Evolutionary conservation across 2,888 invertebrate species (phyloP), one percentile per base, ranked within the genome.

Genomic region (Leucania comma): DNA sequence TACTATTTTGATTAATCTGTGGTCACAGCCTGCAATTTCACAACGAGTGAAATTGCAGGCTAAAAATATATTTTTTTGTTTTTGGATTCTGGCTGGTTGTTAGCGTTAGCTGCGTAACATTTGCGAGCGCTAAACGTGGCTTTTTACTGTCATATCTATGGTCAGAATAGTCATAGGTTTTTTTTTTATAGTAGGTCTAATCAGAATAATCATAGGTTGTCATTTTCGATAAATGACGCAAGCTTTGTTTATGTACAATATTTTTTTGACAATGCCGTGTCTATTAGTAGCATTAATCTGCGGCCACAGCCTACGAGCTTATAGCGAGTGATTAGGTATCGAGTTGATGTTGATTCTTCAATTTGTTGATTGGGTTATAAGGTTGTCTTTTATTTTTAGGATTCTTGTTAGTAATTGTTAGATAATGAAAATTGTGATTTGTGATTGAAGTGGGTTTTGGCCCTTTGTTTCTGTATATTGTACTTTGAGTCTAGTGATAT

Each of bases 281-380:
- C 42, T 42, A 42, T 5, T 1, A 42, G 17, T 20, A 42, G 17
- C 35, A 8, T 14, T 57, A 8, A n/a, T 57, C 57, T 57, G 17
- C 35, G 35, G 14, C 8, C 35, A 67, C 68, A 20, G 24, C 3
- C 8, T 14, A 66, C 66, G 35, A 61, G 59, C 35, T 57, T 50
- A 71, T 60, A 75, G 74, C 60, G 35, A 65, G 61, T 60, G 75
- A 81, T 82, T 76, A 72, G 62, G 35, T 69, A 73, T 74, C 65
- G 50, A 53, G 56, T 61, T 42, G n/a, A 58, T 63, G 61, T 74
- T 58, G 71, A 57, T 70, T 68, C 71, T 65, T 59, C 46, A 67
- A 73, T 77, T 67, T 53, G 58, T 64, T 76, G 51, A 76, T 68
- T 67, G 48, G 0, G 20, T 70, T 64, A 20, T 29, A 53, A 58